Conservation (phyloP, 1,140 invertebrate genomes). For the Teleopsis dalmanni region DNA sequence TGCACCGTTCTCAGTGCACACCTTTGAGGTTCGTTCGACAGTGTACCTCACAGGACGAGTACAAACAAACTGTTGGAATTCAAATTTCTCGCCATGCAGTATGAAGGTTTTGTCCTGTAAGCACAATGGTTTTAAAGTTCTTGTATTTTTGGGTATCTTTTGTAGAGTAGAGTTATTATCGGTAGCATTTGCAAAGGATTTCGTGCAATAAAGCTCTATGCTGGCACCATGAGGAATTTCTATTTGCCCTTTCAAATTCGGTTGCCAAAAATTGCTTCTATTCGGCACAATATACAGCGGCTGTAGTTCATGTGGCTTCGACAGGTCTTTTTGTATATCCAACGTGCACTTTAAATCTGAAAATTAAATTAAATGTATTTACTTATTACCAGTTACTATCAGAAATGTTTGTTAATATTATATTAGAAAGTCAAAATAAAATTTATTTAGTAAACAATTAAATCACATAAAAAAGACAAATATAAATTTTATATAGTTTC, state of each 20-base stretch:
- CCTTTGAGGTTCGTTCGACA: conserved; percentile 17
- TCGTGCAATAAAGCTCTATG: conserved; percentile 28
- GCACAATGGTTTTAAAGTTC: conserved; percentile 21
- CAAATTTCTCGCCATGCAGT: conserved; percentile 17
- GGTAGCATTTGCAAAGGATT: conserved; percentile 17
- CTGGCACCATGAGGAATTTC: conserved; percentile 20
- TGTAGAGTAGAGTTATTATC: not conserved
- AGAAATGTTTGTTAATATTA: not conserved
- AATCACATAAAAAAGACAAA: not conserved
- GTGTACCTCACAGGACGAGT: conserved; percentile 13
- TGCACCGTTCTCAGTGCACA: conserved; percentile 15
- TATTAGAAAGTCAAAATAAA: not conserved
- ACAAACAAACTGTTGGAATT: conserved; percentile 27
- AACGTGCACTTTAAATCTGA: conserved; percentile 22
- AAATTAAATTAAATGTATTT: not conserved
- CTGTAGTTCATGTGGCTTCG: conserved; percentile 16
- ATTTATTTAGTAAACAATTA: not conserved
- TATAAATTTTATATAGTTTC: not conserved
- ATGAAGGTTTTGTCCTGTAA: conserved; percentile 21
- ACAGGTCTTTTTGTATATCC: conserved; percentile 28
- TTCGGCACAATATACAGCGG: conserved; percentile 27
- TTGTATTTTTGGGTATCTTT: not conserved
- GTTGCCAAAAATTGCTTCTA: conserved; percentile 26
- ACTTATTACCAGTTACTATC: not conserved
- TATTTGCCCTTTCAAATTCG: conserved; percentile 22